Evolutionary conservation across 2,113 vertebrate genomes (phyloP).

Genomic region (Engystomops pustulosus): DNA sequence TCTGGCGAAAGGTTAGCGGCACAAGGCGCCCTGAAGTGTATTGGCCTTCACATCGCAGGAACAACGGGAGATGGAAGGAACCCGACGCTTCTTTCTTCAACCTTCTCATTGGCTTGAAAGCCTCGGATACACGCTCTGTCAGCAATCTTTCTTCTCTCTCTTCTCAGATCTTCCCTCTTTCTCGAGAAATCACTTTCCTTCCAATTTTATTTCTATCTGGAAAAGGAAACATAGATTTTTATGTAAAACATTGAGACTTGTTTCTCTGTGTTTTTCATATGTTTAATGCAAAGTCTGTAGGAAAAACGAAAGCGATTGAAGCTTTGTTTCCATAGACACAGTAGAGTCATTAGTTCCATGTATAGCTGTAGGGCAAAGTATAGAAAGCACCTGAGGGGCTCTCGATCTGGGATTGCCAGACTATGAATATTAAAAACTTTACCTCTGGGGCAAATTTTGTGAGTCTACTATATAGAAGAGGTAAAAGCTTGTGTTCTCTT

Average conservation of each 20-base stretch:
- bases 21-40: background rate
- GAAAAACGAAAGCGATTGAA: background rate
- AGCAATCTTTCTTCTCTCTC: constrained; percentile 1
- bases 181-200: background rate
- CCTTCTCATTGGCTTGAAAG: constrained; percentile 36
- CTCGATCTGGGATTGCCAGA: background rate
- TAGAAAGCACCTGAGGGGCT: background rate
- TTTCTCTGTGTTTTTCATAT: background rate
- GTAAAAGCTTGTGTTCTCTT: background rate
- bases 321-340: background rate
- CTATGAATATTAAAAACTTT: background rate
- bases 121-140: background rate
- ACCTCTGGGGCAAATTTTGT: background rate
- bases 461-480: no score
- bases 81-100: constrained; percentile 24
- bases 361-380: background rate
- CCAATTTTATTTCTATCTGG: constrained; percentile 2
- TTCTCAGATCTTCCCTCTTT: constrained; percentile 27
- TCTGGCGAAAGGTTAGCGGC: constrained; percentile 31
- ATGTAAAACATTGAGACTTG: background rate
- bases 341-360: background rate
- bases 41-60: background rate
- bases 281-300: background rate
- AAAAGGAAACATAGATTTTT: background rate
- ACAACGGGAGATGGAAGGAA: background rate